phyloP scores from a whole-genome alignment of 2,113 vertebrate species.

The Stigmatopora nigra region DNA sequence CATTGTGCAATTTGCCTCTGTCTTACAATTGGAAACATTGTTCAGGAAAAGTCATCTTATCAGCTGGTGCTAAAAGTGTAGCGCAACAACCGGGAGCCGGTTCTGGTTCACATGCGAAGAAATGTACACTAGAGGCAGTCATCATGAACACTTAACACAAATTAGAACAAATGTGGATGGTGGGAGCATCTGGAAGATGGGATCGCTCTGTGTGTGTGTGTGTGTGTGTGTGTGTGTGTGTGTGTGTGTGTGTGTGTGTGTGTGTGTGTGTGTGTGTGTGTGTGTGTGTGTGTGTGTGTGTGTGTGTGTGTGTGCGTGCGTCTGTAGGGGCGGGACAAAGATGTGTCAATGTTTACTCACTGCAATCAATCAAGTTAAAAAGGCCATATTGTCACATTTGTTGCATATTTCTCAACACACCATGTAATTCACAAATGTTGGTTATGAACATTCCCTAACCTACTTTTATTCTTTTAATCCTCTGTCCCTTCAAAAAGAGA shows the following conservation, averaged over 20 bases:
- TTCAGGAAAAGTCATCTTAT: conserved; percentile 60
- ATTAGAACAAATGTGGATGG: conserved; percentile 25
- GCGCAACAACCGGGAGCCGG: conserved; percentile 46
- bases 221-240: conserved; percentile 4
- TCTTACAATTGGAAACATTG: conserved; percentile 57
- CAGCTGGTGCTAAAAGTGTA: conserved; percentile 35
- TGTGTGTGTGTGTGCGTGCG: conserved; percentile 7
- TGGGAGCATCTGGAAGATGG: conserved; percentile 42
- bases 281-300: conserved; percentile 6
- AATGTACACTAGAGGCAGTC: conserved; percentile 67
- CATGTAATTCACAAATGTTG: neutral
- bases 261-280: conserved; percentile 2
- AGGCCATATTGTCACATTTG: conserved; percentile 13
- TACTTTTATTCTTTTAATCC: neutral
- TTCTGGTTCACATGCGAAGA: conserved; percentile 57
- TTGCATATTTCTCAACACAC: neutral
- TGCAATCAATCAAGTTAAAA: conserved; percentile 6
- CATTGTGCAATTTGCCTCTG: conserved; percentile 43
- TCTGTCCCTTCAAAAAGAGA: conserved; percentile 10
- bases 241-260: conserved; percentile 7
- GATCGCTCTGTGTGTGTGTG: conserved; percentile 24
- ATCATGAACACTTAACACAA: conserved; percentile 54
- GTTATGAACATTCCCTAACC: neutral
- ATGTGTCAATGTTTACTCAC: neutral
- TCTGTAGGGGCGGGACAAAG: neutral